A percentile compares a stretch with the other conserved stretches of the same genome.
These are phyloP conservation scores for Nerophis ophidion DNA, from an alignment of 2,113 vertebrate genomes.

Conservation along the genomic window DNA sequence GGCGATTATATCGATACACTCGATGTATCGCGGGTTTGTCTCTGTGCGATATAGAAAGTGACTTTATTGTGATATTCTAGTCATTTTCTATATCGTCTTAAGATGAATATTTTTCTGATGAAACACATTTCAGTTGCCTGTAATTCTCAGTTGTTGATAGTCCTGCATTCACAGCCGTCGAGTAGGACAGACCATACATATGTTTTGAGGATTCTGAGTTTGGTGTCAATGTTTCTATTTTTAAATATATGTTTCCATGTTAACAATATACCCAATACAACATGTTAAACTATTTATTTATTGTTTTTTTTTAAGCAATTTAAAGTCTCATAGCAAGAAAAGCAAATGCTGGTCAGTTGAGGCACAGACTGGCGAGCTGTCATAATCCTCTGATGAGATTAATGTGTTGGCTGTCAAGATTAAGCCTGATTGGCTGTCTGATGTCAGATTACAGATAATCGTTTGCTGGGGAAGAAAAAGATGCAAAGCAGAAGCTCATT, in stretches of 20 bases:
- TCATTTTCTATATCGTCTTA: no score
- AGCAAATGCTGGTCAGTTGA: slow-evolving; percentile 5
- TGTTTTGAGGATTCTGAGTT: no score
- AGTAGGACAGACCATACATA: no score
- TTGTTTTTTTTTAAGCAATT: not conserved
- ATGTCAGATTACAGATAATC: slow-evolving; percentile 46
- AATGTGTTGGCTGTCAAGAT: slow-evolving; percentile 53
- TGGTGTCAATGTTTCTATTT: no score
- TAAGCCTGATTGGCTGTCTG: slow-evolving; percentile 42
- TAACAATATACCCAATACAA: not conserved
- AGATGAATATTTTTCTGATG: no score
- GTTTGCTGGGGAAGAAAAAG: not conserved
- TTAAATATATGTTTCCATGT: not conserved
- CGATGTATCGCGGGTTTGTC: no score
- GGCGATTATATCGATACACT: no score
- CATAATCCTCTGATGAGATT: slow-evolving; percentile 61
- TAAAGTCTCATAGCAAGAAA: not conserved
- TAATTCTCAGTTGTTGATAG: no score
- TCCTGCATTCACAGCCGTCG: no score
- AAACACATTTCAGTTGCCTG: no score
- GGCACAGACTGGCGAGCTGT: slow-evolving; percentile 14
- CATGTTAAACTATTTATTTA: not conserved
- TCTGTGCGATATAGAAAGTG: no score
- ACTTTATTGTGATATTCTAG: no score
- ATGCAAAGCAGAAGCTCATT: slow-evolving; percentile 27